Evolutionary conservation across 2,888 invertebrate species (phyloP).

Genomic region (Andrena bucephala): DNA sequence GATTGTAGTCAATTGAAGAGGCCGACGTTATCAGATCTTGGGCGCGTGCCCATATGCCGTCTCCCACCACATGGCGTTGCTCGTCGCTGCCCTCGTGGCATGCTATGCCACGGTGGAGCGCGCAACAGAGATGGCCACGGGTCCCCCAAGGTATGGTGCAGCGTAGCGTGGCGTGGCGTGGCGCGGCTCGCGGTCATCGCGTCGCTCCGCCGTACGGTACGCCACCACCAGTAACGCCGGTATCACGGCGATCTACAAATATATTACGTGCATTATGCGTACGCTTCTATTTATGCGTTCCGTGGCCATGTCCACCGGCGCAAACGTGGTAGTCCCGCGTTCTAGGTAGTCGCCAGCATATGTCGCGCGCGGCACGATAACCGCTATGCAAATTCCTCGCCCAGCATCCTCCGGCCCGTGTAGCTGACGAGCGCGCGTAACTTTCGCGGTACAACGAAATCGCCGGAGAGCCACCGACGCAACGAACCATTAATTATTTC

Average conservation of each 20-base stretch:
- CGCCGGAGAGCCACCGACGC: slow-evolving; percentile 27
- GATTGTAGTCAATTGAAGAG: slow-evolving; percentile 82
- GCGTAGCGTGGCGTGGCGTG: slow-evolving; percentile 37
- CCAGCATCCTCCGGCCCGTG: slow-evolving; percentile 36
- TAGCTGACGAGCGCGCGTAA: slow-evolving; percentile 45
- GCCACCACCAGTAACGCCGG: slow-evolving; percentile 42
- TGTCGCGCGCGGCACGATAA: slow-evolving; percentile 70
- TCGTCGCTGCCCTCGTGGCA: slow-evolving; percentile 60
- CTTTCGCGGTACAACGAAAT: slow-evolving; percentile 47
- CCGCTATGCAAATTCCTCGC: slow-evolving; percentile 73
- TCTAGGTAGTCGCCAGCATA: slow-evolving; percentile 57
- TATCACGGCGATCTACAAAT: slow-evolving; percentile 79
- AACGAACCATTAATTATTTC: slow-evolving; percentile 55
- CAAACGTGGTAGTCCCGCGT: slow-evolving; percentile 61
- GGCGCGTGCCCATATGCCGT: slow-evolving; percentile 82
- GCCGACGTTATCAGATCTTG: slow-evolving; percentile 80
- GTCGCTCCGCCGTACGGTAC: slow-evolving; percentile 44
- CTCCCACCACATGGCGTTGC: slow-evolving; percentile 71
- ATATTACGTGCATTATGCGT: slow-evolving; percentile 78
- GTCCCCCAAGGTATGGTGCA: slow-evolving; percentile 47
- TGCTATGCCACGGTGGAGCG: slow-evolving; percentile 44
- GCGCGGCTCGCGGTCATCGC: slow-evolving; percentile 42
- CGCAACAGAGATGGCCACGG: slow-evolving; percentile 41
- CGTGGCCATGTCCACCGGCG: slow-evolving; percentile 67
- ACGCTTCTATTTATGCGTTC: slow-evolving; percentile 77